Percentiles rank a stretch among this genome's conserved stretches.
Evolutionary conservation across 2,888 invertebrate genomes (phyloP).

Genomic region (Conops quadrifasciatus): DNA sequence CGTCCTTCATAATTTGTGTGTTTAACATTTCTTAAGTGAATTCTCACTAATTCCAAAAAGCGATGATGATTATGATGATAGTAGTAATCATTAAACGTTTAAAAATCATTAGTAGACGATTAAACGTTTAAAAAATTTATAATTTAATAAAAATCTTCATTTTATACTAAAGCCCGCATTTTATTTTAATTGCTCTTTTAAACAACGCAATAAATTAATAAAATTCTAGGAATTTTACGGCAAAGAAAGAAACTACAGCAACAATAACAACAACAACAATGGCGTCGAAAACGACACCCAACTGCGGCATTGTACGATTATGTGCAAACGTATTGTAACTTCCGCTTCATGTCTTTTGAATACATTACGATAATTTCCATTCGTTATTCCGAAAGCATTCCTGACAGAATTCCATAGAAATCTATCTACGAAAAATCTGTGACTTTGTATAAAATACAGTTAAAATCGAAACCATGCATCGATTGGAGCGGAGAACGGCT

Average conservation of each 20-base stretch:
- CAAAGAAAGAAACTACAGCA: neutral
- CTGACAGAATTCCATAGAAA: neutral
- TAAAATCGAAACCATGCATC: neutral
- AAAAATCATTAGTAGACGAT: no score
- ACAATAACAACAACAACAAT: slow-evolving; percentile 3
- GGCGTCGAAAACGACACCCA: neutral
- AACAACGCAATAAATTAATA: no score
- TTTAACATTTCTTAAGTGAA: no score
- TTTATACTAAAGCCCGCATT: neutral
- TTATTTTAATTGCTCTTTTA: neutral
- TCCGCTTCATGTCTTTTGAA: slow-evolving; percentile 3
- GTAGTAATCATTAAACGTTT: no score
- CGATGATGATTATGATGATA: no score
- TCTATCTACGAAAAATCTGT: neutral
- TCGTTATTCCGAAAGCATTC: slow-evolving; percentile 3
- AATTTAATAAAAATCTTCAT: no score
- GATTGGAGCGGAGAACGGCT: neutral
- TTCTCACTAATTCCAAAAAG: no score
- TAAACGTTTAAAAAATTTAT: neutral
- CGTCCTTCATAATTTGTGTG: no score
- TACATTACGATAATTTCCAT: neutral
- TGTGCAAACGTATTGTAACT: neutral
- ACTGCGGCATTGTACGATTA: neutral
- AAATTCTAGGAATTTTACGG: neutral
- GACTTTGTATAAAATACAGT: neutral